Base-by-base conservation (phyloP, 2,113 vertebrate species). In the Gambusia holbrooki region DNA sequence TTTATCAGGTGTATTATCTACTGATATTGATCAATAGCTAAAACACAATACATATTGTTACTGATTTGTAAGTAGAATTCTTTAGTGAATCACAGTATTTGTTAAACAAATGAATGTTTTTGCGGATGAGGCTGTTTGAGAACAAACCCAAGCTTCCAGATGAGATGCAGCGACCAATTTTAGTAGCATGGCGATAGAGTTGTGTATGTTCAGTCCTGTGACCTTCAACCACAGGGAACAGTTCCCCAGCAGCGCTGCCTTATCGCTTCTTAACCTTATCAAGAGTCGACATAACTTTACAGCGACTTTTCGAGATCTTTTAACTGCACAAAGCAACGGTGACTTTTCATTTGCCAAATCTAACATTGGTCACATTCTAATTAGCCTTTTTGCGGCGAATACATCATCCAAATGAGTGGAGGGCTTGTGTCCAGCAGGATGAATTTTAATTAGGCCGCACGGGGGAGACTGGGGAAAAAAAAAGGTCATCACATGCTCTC, bases 361-460 rank as follows among this genome's bases (percentile, higher is more conserved):
- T 66, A 63, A 70, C 45, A 45, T 69, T 66, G 75, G 65, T 78
- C 71, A 70, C 82, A 85, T 88, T 77, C 17, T 51, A 81, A 83
- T 88, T 72, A 7, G 66, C n/a, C 69, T 70, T 84, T 80, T 84
- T 80, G 65, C 72, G 37, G 63, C 63, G 62, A 84, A 80, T 62
- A 54, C 45, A 35, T 82, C 58, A 72, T 11, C 80, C 42, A 68
- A 74, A 85, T 74, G 73, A 84, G 76, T 85, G 66, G 66, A 71
- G 68, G 73, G 22, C 77, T 80, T 70, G 67, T 74, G 83, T 73
- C 78, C 79, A 25, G 64, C 69, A 87, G 82, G 76, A 79, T 69
- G 73, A 82, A 84, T 88, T 86, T 81, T 87, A 86, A 90, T 90
- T 80, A 86, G 77, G 65, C 69, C 74, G 63, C 66, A 69, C 0